phyloP scores from a whole-genome alignment of 2,888 invertebrate genomes.

The Ellobium chinense region DNA sequence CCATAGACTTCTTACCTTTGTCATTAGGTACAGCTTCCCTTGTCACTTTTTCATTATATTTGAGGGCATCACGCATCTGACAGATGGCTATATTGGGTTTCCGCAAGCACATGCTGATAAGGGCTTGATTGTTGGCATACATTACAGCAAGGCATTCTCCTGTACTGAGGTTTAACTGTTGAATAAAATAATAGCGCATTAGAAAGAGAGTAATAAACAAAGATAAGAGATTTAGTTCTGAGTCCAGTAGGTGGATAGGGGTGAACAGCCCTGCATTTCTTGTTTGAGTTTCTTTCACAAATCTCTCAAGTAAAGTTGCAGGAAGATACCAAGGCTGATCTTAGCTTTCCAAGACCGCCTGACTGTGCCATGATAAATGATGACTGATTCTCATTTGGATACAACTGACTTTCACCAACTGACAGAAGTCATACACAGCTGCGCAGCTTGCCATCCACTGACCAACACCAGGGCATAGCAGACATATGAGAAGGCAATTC shows the following conservation, averaged over 20 bases:
- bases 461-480: too few species aligned
- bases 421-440: not conserved
- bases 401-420: not conserved
- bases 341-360: too few species aligned
- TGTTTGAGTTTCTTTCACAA: too few species aligned
- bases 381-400: too few species aligned
- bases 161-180: slow-evolving; percentile 77
- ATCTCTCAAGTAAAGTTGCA: too few species aligned
- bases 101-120: slow-evolving; percentile 88
- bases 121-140: slow-evolving; percentile 90
- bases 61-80: slow-evolving; percentile 88
- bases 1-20: slow-evolving; percentile 52
- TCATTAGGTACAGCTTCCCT: slow-evolving; percentile 60
- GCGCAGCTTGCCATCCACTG: too few species aligned
- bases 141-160: slow-evolving; percentile 84
- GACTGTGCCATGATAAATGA: too few species aligned
- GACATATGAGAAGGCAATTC: too few species aligned
- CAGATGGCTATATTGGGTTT: slow-evolving; percentile 90
- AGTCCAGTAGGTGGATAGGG: not conserved
- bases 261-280: too few species aligned
- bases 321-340: too few species aligned
- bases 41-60: slow-evolving; percentile 83
- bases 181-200: too few species aligned
- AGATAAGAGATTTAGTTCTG: not conserved
- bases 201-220: not conserved